phyloP scores from a whole-genome alignment of 2,888 invertebrate species.

The Mythimna impura region DNA sequence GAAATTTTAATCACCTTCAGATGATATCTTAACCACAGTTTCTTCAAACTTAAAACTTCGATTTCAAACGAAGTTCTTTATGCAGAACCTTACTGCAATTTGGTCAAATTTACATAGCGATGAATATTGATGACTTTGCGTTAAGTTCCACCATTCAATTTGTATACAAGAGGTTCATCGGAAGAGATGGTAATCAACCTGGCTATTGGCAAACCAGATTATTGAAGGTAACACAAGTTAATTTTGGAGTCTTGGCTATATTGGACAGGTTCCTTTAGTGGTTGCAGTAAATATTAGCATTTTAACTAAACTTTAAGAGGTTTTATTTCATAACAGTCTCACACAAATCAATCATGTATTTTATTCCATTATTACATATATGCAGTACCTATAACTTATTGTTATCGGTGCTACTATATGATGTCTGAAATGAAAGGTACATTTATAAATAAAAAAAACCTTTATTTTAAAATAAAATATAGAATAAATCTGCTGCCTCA shows the following conservation, averaged over 20 bases:
- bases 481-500: no score
- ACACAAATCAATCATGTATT: no score
- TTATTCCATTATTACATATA: no score
- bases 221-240: not conserved
- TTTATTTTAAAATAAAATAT: no score
- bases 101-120: constrained; percentile 36
- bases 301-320: not conserved
- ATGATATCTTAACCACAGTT: constrained; percentile 1
- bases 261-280: no score
- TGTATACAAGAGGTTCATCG: constrained; percentile 20
- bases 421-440: no score
- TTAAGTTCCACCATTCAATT: constrained; percentile 30
- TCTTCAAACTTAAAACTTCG: constrained; percentile 33
- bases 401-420: no score
- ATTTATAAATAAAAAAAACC: no score
- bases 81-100: constrained; percentile 16
- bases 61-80: constrained; percentile 13
- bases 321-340: no score
- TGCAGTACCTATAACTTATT: no score
- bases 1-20: constrained; percentile 18
- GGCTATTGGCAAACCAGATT: not conserved
- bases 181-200: constrained; percentile 20
- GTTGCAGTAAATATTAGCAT: not conserved
- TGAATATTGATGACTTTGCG: constrained; percentile 36
- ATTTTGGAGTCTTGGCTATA: no score